Conservation (phyloP, 2,888 invertebrate genomes). For the Andrena haemorrhoa region DNA sequence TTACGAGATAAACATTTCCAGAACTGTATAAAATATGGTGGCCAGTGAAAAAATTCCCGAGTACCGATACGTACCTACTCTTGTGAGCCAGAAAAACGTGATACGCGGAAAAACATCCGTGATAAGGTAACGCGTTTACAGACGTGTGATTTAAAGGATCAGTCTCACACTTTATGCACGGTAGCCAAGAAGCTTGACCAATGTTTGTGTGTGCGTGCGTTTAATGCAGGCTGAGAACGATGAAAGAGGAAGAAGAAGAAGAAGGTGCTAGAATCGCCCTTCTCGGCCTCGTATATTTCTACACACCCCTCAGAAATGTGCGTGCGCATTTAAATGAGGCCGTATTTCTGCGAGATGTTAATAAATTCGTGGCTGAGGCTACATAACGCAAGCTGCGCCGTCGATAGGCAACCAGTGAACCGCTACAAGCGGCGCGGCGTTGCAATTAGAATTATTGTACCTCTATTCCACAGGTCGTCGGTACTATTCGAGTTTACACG, state of each 20-base stretch:
- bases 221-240: not conserved
- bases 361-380: conserved; percentile 69
- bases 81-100: not conserved
- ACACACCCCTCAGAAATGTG: conserved; percentile 50
- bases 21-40: too few species aligned
- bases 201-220: not conserved
- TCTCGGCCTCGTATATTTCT: conserved; percentile 39
- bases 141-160: conserved; percentile 39
- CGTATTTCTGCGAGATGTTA: conserved; percentile 75
- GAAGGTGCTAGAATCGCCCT: conserved; percentile 39
- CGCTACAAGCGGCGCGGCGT: conserved; percentile 17
- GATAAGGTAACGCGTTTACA: conserved; percentile 12
- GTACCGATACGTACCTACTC: too few species aligned
- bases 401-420: conserved; percentile 38
- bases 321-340: conserved; percentile 70
- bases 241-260: conserved; percentile 5
- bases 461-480: conserved; percentile 32
- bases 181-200: conserved; percentile 16
- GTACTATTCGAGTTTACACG: conserved; percentile 7
- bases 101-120: not conserved
- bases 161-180: conserved; percentile 30
- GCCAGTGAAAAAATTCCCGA: too few species aligned
- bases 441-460: conserved; percentile 46
- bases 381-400: conserved; percentile 30
- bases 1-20: not conserved